These are phyloP conservation scores for Zaprionus obscuricornis DNA, from an alignment of 2,888 invertebrate genomes.

Conservation along the genomic window DNA sequence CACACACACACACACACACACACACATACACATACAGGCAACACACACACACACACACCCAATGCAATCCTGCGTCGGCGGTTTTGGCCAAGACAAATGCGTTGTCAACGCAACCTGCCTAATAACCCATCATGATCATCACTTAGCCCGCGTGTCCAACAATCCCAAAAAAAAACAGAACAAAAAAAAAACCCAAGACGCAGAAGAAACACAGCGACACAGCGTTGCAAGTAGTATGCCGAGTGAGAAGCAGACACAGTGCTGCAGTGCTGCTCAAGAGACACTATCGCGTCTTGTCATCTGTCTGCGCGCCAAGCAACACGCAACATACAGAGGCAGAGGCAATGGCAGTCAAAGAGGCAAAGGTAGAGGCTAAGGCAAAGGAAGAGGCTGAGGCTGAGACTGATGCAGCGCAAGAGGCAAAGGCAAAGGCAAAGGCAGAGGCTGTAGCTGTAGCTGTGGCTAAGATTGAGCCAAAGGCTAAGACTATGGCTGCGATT, in stretches of 20 bases:
- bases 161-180: neutral
- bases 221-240: neutral
- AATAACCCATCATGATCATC: slow-evolving; percentile 79
- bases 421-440: slow-evolving; percentile 2
- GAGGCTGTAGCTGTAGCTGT: neutral
- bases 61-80: slow-evolving; percentile 68
- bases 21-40: slow-evolving; percentile 10
- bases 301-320: slow-evolving; percentile 70
- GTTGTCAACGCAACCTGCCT: slow-evolving; percentile 77
- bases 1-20: neutral
- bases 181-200: neutral
- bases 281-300: slow-evolving; percentile 75
- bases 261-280: slow-evolving; percentile 36
- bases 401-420: no score
- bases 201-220: slow-evolving; percentile 5
- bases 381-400: neutral
- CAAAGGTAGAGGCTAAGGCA: no score
- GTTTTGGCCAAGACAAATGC: slow-evolving; percentile 69
- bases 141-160: slow-evolving; percentile 54
- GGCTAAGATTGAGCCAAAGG: neutral
- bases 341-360: slow-evolving; percentile 7
- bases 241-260: no score
- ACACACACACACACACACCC: slow-evolving; percentile 8
- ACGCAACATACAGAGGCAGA: slow-evolving; percentile 50
- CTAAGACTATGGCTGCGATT: neutral